These are phyloP conservation scores for Phrynocephalus forsythii DNA, from an alignment of 2,797 vertebrate genomes.

Conservation along the genomic window DNA sequence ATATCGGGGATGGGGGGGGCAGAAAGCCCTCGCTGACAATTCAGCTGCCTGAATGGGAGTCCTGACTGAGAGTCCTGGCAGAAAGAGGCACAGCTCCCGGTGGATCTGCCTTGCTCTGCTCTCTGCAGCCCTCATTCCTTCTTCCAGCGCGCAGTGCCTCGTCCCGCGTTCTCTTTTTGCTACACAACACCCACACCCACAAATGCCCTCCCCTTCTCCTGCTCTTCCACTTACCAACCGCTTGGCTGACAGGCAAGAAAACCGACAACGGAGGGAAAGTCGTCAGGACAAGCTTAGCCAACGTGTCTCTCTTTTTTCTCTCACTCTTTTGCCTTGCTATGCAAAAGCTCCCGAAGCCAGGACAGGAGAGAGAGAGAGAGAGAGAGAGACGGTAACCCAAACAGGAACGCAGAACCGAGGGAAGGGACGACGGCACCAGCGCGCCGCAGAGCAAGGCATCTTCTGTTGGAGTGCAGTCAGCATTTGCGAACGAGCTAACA, in stretches of 20 bases:
- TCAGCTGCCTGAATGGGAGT: conserved; percentile 42
- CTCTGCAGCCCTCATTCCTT: conserved; percentile 48
- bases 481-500: background rate
- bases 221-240: conserved; percentile 67
- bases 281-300: conserved; percentile 54
- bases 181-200: conserved; percentile 13
- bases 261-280: conserved; percentile 72
- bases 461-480: conserved; percentile 44
- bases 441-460: conserved; percentile 46
- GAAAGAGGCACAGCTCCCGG: conserved; percentile 9
- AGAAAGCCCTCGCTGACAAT: conserved; percentile 50
- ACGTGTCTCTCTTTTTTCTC: conserved; percentile 30
- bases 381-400: conserved; percentile 45
- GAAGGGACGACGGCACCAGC: too few relatives aligned
- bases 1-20: conserved; percentile 10
- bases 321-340: conserved; percentile 34
- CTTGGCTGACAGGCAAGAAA: conserved; percentile 68
- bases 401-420: conserved; percentile 52
- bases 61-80: conserved; percentile 34
- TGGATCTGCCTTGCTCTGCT: conserved; percentile 41
- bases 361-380: background rate
- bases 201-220: conserved; percentile 24
- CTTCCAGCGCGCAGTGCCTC: conserved; percentile 31
- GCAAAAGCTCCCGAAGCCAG: conserved; percentile 21
- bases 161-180: conserved; percentile 19